These are phyloP conservation scores for Chloromyia formosa DNA, from an alignment of 2,888 invertebrate genomes.

Conservation along the genomic window DNA sequence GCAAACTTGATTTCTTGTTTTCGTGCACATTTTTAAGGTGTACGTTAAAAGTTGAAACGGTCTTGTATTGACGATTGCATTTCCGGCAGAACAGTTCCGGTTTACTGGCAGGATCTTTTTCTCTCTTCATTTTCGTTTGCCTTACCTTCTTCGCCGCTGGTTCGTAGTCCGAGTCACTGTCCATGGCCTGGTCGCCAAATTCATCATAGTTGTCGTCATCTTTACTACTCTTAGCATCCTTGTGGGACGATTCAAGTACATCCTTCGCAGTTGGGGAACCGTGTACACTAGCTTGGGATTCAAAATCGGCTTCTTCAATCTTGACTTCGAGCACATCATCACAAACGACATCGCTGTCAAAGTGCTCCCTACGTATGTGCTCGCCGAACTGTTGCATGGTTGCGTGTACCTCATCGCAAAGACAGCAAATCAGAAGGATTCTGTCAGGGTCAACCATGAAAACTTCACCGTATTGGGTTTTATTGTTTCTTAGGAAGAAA, in stretches of 20 bases:
- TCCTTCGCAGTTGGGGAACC: neutral
- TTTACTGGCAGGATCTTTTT: too few species aligned
- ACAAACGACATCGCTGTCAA: neutral
- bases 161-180: too few species aligned
- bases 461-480: slow-evolving; percentile 7
- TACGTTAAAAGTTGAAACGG: neutral
- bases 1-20: neutral
- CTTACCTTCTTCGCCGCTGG: too few species aligned
- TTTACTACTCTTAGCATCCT: neutral
- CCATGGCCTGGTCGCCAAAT: too few species aligned
- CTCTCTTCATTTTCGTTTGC: too few species aligned
- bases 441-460: neutral
- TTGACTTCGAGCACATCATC: too few species aligned
- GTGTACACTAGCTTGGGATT: neutral
- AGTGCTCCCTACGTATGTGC: neutral
- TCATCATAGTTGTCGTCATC: too few species aligned
- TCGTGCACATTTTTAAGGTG: slow-evolving; percentile 4
- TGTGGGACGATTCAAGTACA: neutral
- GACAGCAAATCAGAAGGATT: slow-evolving; percentile 8
- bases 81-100: neutral
- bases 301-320: neutral
- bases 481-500: neutral
- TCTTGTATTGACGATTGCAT: slow-evolving; percentile 23
- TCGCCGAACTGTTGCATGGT: slow-evolving; percentile 9
- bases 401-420: neutral